Conservation (phyloP, 37 sponge, comb jelly and placozoan species). For the Axinella damicornis region DNA sequence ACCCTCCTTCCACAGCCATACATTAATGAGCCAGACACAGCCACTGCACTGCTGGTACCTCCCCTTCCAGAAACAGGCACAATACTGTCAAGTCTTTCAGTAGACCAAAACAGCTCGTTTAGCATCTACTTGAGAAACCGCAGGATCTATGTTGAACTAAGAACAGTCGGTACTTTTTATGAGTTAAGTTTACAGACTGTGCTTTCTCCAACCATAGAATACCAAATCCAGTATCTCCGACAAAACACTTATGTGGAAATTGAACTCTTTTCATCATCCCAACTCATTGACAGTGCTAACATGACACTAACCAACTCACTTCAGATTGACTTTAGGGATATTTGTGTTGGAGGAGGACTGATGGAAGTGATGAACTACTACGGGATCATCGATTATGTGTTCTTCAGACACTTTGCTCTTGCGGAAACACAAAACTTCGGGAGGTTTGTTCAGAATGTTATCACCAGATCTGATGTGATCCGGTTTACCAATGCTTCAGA, state of each 20-base stretch:
- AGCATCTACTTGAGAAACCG: constrained; percentile 2
- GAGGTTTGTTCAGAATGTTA: background rate
- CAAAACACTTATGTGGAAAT: too few species aligned
- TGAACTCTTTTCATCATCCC: too few species aligned
- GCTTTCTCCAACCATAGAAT: too few species aligned
- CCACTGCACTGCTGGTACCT: background rate
- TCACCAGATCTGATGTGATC: background rate
- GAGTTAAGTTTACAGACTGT: background rate
- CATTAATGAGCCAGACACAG: background rate
- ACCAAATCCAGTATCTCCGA: too few species aligned
- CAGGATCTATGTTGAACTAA: background rate
- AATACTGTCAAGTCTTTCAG: constrained; percentile 19
- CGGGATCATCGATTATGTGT: constrained; percentile 2
- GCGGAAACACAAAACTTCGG: constrained; percentile 17
- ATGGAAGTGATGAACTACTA: constrained; percentile 26
- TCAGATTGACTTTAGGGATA: too few species aligned
- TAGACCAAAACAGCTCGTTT: background rate
- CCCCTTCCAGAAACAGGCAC: constrained; percentile 27
- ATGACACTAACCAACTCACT: too few species aligned
- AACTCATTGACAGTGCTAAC: too few species aligned
- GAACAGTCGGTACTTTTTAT: background rate
- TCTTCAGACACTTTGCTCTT: constrained; percentile 29
- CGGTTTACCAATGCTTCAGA: background rate
- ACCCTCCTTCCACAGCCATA: constrained; percentile 4
- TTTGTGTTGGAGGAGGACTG: constrained; percentile 35